phyloP scores from a whole-genome alignment of 2,113 vertebrate species.

The Chionomys nivalis region DNA sequence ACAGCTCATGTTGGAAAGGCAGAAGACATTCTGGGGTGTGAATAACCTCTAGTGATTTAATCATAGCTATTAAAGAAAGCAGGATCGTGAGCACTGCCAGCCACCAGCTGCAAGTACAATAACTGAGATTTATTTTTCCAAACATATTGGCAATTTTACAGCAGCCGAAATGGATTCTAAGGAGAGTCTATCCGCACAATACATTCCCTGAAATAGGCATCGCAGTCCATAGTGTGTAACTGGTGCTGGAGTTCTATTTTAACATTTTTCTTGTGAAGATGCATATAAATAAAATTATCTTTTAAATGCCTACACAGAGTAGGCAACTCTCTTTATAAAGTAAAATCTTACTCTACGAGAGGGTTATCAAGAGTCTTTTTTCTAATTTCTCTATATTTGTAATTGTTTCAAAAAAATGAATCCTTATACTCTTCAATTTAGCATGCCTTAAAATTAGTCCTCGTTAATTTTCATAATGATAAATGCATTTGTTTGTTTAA shows the following conservation, averaged over 20 bases:
- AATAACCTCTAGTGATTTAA: slow-evolving; percentile 50
- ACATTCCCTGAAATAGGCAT: slow-evolving; percentile 46
- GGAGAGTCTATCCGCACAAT: slow-evolving; percentile 37
- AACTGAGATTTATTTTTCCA: slow-evolving; percentile 72
- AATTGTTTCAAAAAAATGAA: slow-evolving; percentile 27
- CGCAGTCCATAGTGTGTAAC: neutral
- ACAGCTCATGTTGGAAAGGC: neutral
- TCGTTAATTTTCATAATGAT: neutral
- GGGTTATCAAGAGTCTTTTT: neutral
- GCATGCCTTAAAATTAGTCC: neutral
- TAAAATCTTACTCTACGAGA: slow-evolving; percentile 32
- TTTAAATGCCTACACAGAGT: slow-evolving; percentile 27
- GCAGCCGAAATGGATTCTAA: slow-evolving; percentile 58
- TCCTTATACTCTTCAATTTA: neutral
- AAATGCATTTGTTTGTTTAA: neutral
- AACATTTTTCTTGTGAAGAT: slow-evolving; percentile 58
- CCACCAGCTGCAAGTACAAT: slow-evolving; percentile 68
- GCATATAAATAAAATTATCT: slow-evolving; percentile 57
- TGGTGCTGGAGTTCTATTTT: slow-evolving; percentile 35
- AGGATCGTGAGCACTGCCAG: slow-evolving; percentile 47
- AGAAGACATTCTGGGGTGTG: neutral
- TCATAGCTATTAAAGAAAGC: slow-evolving; percentile 62
- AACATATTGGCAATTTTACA: slow-evolving; percentile 66
- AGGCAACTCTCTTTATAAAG: slow-evolving; percentile 3
- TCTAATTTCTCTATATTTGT: neutral